Base-by-base conservation (phyloP, 64 coral and sea anemone species). In the Porites lutea region DNA sequence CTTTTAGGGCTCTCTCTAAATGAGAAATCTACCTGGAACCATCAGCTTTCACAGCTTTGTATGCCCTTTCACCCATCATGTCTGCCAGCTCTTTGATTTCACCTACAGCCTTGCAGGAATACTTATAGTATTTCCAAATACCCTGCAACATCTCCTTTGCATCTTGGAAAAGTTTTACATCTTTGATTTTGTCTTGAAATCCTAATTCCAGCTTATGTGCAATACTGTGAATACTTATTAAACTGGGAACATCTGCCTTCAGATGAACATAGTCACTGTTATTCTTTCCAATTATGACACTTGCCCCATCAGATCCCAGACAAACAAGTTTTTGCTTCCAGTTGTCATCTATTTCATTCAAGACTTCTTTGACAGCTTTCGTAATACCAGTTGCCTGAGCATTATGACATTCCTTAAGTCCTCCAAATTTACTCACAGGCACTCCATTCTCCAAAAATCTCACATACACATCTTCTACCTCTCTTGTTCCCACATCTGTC, bases 41-140 rank as follows among this genome's bases (percentile, higher is more conserved):
- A 85, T 92, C 80, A 65, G 58, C 70, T 53, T 85, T 92, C 16
- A 65, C 71, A 37, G 70, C 45, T 92, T 83, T 85, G 19, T 91
- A 83, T 27, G 71, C 71, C 46, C 54, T 75, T 63, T 84, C 79
- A 18, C 52, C 16, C 46, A 91, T 74, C 9, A 5, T 11, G 20
- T 92, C 69, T 62, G 79, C 79, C 68, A 85, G 21, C 90, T 92
- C 90, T 27, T 92, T 84, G 20, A 92, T 21, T 71, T 82, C 79
- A 8, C 79, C 37, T 14, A 77, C 80, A 22, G 90, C 80, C 68
- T 92, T 92, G n/a, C 27, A 2, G 37, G 80, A 92, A 49, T 92
- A 86, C 15, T 92, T 57, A 74, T 78, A 86, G 47, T 86, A 65
- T 65, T 92, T 92, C 72, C 90, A 92, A 16, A 86, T 53, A 8